Base-by-base conservation (phyloP, 37 sponge, comb jelly and placozoan species). In the Eunapius fragilis region DNA sequence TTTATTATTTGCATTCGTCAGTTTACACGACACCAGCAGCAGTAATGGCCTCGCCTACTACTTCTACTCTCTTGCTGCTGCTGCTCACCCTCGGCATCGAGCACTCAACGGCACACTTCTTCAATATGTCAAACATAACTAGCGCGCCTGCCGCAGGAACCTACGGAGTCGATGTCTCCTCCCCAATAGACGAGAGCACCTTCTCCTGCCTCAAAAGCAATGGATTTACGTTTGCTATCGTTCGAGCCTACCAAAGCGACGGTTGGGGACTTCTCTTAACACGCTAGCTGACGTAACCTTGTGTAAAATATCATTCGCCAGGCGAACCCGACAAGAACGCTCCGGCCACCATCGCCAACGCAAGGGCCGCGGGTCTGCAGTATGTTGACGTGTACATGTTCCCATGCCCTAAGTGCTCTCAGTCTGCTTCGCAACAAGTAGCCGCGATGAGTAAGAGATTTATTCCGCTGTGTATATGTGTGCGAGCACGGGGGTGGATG, bases 311-410 rank as follows among this genome's bases (percentile, higher is more conserved):
- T 11, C n/a, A n/a, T n/a, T n/a, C n/a, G n/a, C n/a, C 71, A 92
- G 93, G 93, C 25, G 26, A 17, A 2, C 83, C 88, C 0, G 96
- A 96, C 75, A 34, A 58, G 3, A 80, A 90, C 68, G 96, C 93
- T 12, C 68, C 49, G 25, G 49, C 25, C 47, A 96, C 82, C 68
- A 88, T 96, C 19, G 76, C 75, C 32, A 93, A 96, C 80, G 96
- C 96, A n/a, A 80, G 82, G 45, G 77, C 58, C 14, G 96, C 87
- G 30, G 96, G 94, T 13, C 73, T 96, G 74, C 3, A 74, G 0
- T 79, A 93, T 71, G 89, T 93, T 11, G 96, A 96, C 69, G 89
- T 93, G 67, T 96, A 96, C 75, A 77, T 96, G 91, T 96, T 96
- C 81, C 96, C 96, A 4, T 93, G 93, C 78, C 93, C 93, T 7